Evolutionary conservation across 2,113 vertebrate species (phyloP), one percentile per base, ranked within the genome.

Genomic region (Lutjanus erythropterus): DNA sequence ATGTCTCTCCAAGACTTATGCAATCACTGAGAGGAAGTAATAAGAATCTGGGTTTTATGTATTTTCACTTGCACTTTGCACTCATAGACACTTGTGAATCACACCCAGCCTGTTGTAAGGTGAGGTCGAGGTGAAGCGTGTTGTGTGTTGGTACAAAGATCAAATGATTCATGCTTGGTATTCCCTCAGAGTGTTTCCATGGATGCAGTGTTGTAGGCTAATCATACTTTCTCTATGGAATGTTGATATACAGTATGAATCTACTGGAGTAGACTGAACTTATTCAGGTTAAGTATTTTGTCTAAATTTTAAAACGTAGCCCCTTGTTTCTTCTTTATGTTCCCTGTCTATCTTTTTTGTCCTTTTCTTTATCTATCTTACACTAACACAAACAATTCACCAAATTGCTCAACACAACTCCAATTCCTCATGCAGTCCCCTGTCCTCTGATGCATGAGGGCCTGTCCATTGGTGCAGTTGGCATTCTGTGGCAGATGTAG

Each of bases 131-230:
- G 58, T 18, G 19, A 31, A 29, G 39, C 8, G 46, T 21, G 18
- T 52, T 52, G 23, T n/a, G 15, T 50, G 25, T 42, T 23, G 27
- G 72, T 75, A 18, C 60, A 75, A 75, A 75, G 72, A 53, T 75
- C 72, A n/a, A 65, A 33, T 23, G 35, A 44, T 55, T 65, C 14
- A 31, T 31, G 37, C 14, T 31, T 23, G 14, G 59, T 59, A 33
- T 61, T 42, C 35, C 35, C 19, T n/a, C n/a, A n/a, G n/a, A n/a
- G n/a, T n/a, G n/a, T n/a, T n/a, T 52, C 47, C 35, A 8, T 21
- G 5, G 2, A 41, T 9, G 10, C 7, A 6, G 6, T n/a, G 7
- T n/a, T 49, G 9, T 5, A 10, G 9, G 27, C 21, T 58, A 16
- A 46, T n/a, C 46, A 19, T 35, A 12, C n/a, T 46, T 31, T 46